Percentiles rank a stretch among this genome's conserved stretches.
Evolutionary conservation across 2,888 invertebrate species (phyloP).

Genomic region (Hypomecis punctinalis): DNA sequence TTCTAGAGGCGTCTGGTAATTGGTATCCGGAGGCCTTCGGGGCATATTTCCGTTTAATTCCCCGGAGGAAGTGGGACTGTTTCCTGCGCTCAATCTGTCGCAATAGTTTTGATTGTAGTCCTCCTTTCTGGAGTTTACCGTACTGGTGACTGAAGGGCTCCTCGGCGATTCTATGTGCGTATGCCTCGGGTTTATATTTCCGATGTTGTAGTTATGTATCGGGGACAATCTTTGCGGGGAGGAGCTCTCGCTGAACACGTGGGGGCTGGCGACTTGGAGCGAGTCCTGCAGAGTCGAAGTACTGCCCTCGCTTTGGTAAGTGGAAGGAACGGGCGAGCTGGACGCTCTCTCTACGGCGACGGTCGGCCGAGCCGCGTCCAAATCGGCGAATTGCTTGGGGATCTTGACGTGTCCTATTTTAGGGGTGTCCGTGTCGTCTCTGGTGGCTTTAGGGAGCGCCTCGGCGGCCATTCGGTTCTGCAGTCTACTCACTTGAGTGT

Average conservation of each 20-base stretch:
- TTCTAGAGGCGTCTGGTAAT: conserved; percentile 83
- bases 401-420: conserved; percentile 69
- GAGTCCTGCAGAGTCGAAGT: conserved; percentile 50
- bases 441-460: conserved; percentile 59
- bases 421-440: conserved; percentile 43
- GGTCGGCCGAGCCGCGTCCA: conserved; percentile 60
- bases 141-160: conserved; percentile 67
- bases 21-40: conserved; percentile 63
- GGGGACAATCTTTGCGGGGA: conserved; percentile 77
- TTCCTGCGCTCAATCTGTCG: conserved; percentile 68
- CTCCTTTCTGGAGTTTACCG: conserved; percentile 71
- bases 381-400: conserved; percentile 66
- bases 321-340: conserved; percentile 66
- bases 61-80: conserved; percentile 67
- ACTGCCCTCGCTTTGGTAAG: conserved; percentile 58
- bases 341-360: conserved; percentile 66
- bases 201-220: conserved; percentile 78
- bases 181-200: conserved; percentile 82
- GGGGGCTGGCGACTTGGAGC: conserved; percentile 67
- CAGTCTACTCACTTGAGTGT: conserved; percentile 77
- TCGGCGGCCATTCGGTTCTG: conserved; percentile 73
- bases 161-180: conserved; percentile 71
- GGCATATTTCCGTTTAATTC: conserved; percentile 74
- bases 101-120: conserved; percentile 78
- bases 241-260: conserved; percentile 76